Percentiles rank a stretch among this genome's conserved stretches.
phyloP scores from a whole-genome alignment of 2,797 vertebrate genomes.

The Neosilurus hyrtlii region DNA sequence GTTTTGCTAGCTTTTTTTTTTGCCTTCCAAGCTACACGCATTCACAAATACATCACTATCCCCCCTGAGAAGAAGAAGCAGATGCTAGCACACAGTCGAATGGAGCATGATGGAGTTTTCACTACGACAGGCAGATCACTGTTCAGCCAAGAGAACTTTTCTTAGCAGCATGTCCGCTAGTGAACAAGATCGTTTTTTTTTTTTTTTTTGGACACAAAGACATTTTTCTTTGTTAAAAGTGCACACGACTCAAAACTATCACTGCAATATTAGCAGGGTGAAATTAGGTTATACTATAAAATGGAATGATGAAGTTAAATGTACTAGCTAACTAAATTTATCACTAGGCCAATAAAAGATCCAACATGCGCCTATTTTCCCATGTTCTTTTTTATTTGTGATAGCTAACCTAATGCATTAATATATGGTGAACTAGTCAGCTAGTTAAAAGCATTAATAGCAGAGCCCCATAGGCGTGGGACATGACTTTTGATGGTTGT shows the following conservation, averaged over 20 bases:
- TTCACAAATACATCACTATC: background rate
- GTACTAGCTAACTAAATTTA: background rate
- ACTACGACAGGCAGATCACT: background rate
- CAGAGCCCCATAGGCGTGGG: no score
- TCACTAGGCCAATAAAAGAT: background rate
- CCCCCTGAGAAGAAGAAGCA: conserved; percentile 1
- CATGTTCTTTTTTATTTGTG: background rate
- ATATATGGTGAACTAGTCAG: background rate
- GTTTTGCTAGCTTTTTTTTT: conserved; percentile 26
- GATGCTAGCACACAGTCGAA: conserved; percentile 11
- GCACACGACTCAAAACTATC: background rate
- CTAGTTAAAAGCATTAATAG: background rate
- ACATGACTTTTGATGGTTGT: no score
- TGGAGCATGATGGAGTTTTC: conserved; percentile 15
- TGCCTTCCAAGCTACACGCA: conserved; percentile 16
- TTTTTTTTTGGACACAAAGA: background rate
- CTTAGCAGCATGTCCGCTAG: conserved; percentile 7
- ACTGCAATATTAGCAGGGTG: background rate
- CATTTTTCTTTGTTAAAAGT: conserved; percentile 5
- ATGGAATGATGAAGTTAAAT: background rate
- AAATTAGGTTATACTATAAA: background rate
- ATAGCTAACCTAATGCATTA: background rate
- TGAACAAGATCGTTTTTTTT: background rate
- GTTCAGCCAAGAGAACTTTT: conserved; percentile 12
- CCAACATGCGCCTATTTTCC: background rate